Base-by-base conservation (phyloP, 2,888 invertebrate species). In the Acanthoscelides obtectus region DNA sequence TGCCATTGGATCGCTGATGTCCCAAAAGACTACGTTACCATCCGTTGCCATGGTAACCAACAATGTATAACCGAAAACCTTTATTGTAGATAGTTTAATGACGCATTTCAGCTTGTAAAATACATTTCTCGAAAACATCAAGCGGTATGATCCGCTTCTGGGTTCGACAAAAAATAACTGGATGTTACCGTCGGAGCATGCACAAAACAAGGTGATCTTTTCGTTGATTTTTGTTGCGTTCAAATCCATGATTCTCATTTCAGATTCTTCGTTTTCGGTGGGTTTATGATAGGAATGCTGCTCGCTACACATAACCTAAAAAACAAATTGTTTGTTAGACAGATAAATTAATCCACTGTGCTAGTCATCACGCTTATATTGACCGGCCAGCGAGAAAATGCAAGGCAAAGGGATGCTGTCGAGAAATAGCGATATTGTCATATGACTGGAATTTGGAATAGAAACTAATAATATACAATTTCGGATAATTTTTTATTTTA, bases 161-260 rank as follows among this genome's bases (percentile, higher is more conserved):
- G 78, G 27, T 25, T 72, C 72, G 21, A 87, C 80, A 45, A 77
- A 77, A 79, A 88, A 90, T 22, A 87, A 80, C 77, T 92, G 88
- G 17, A 94, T 81, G 78, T 85, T 88, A 8, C 93, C 92, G 84
- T 95, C 94, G 0, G 94, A 94, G 80, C 94, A 93, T 0, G 91
- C 94, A 0, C 91, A 86, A 73, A 90, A 89, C 68, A 94, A 80
- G 0, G 87, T 79, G 71, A 87, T 84, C 22, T 74, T 73, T 64
- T 76, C 71, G 70, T 77, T 77, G 0, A 77, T 72, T 22, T 76
- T 71, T 17, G 79, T 73, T 72, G 85, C 79, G 74, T 86, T 87
- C 21, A 94, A 79, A 80, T 92, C 90, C 94, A 95, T 95, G 66
- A 94, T 90, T 80, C 95, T 88, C 0, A 92, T 93, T 85, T 95